A percentile compares a stretch with the other conserved stretches of the same genome.
phyloP scores from a whole-genome alignment of 2,113 vertebrate species.

The Saguinus midas region DNA sequence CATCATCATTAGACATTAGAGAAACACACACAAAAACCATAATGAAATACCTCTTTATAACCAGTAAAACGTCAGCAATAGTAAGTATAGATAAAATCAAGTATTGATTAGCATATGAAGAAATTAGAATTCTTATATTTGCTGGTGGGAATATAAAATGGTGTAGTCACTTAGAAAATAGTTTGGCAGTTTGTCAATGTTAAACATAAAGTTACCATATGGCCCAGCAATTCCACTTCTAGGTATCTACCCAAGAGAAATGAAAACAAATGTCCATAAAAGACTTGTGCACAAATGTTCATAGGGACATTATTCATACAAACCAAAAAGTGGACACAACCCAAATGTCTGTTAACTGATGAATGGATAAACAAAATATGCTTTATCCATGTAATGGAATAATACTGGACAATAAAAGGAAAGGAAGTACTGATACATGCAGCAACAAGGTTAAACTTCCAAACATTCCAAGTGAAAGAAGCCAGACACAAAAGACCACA shows the following conservation, averaged over 20 bases:
- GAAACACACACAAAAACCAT: background rate
- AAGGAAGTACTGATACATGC: background rate
- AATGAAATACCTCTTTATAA: background rate
- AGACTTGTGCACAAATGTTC: background rate
- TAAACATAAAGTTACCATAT: background rate
- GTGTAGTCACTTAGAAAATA: background rate
- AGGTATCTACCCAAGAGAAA: background rate
- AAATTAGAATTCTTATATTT: background rate
- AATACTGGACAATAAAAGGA: background rate
- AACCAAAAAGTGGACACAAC: background rate
- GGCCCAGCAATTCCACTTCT: background rate
- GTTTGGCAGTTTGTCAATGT: background rate
- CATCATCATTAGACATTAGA: background rate
- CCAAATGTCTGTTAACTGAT: background rate
- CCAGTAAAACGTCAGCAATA: background rate
- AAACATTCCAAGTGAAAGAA: background rate
- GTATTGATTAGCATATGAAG: background rate
- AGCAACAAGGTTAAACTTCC: background rate
- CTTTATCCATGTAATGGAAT: background rate
- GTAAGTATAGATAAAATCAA: background rate
- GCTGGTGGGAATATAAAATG: background rate
- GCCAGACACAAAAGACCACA: background rate
- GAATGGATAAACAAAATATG: background rate
- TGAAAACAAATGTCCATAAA: background rate
- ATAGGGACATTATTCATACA: background rate